A percentile compares a stretch with the other conserved stretches of the same genome.
Conservation (phyloP, 37 sponge, comb jelly and placozoan genomes). For the Eunapius fragilis region DNA sequence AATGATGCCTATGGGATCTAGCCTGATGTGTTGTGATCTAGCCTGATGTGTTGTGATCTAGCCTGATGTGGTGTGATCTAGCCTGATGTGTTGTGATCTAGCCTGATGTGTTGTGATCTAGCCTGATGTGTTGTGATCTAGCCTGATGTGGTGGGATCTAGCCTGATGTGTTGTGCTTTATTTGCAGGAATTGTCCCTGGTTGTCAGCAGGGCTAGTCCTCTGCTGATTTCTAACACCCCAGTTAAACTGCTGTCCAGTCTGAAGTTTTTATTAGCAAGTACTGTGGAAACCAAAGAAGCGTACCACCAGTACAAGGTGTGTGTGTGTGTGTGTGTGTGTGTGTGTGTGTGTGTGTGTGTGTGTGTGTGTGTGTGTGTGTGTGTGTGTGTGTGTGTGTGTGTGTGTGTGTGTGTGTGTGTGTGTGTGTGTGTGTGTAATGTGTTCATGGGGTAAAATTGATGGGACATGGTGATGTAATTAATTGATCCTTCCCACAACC, state of each 20-base stretch:
- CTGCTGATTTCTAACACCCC: constrained; percentile 63
- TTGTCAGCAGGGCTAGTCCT: constrained; percentile 35
- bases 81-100: too few relatives aligned
- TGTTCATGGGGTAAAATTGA: too few relatives aligned
- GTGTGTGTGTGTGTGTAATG: neutral
- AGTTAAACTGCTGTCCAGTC: constrained; percentile 54
- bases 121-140: too few relatives aligned
- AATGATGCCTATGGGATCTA: neutral
- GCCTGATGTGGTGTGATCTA: too few relatives aligned
- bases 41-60: too few relatives aligned
- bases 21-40: too few relatives aligned
- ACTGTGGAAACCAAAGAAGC: constrained; percentile 14
- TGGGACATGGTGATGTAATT: too few relatives aligned
- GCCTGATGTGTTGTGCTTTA: too few relatives aligned
- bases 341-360: constrained; percentile 9
- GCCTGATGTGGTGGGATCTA: too few relatives aligned
- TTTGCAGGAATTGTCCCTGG: constrained; percentile 14
- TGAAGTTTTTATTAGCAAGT: constrained; percentile 50
- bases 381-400: neutral
- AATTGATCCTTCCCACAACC: neutral
- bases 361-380: neutral
- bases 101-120: too few relatives aligned
- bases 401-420: neutral
- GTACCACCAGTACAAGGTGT: constrained; percentile 60
- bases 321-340: constrained; percentile 4